Conservation (phyloP, 2,113 vertebrate species). For the Eleginops maclovinus region DNA sequence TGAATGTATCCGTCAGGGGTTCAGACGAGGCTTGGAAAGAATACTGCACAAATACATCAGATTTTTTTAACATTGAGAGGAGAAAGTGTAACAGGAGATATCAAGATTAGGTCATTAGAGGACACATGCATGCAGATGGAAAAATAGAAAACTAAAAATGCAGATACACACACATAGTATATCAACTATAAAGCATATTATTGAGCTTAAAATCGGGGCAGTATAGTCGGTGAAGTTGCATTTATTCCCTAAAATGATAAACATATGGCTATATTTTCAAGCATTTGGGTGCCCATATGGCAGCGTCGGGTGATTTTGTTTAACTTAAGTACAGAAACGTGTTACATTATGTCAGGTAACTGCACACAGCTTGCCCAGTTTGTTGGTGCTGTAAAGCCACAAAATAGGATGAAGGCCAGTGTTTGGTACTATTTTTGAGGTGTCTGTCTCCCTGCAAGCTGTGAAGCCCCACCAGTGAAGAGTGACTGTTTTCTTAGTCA, state of each 20-base stretch:
- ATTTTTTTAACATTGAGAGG: background rate
- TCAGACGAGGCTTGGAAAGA: background rate
- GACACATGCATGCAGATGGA: background rate
- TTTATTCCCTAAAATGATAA: background rate
- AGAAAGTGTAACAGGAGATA: background rate
- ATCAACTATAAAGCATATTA: background rate
- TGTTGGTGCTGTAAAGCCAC: background rate
- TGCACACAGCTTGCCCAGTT: background rate
- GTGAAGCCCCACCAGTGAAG: background rate
- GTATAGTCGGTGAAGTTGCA: background rate
- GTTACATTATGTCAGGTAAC: background rate
- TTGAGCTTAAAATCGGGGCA: background rate
- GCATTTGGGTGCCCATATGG: background rate
- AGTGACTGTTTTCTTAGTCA: background rate
- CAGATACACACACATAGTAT: background rate
- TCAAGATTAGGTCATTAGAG: background rate
- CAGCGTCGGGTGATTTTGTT: background rate
- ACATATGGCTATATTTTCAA: background rate
- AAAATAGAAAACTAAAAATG: background rate
- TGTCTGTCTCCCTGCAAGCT: conserved; percentile 3
- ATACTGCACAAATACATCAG: background rate
- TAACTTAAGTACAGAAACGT: background rate
- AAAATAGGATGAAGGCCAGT: background rate
- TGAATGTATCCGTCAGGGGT: background rate
- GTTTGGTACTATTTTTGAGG: background rate